Evolutionary conservation across 2,888 invertebrate genomes (phyloP).

Genomic region (Melanostoma mellinum): DNA sequence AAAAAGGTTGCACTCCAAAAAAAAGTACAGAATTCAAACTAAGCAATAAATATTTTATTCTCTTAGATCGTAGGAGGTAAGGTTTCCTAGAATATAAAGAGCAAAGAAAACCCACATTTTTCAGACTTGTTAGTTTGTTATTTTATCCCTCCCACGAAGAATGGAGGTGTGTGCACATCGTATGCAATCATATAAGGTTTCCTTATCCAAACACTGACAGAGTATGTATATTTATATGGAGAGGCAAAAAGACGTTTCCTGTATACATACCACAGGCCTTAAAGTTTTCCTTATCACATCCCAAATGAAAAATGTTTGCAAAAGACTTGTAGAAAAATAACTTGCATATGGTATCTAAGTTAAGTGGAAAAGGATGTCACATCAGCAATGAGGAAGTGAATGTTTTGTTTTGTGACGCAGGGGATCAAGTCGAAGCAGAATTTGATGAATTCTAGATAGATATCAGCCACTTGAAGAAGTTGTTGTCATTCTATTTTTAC

Average conservation of each 20-base stretch:
- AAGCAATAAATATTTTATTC: slow-evolving; percentile 30
- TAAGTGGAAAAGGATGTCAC: not conserved
- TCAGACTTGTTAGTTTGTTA: slow-evolving; percentile 5
- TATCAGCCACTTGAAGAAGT: too few relatives aligned
- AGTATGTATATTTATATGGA: not conserved
- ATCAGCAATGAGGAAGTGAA: not conserved
- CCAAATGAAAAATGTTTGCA: slow-evolving; percentile 14
- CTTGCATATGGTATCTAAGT: not conserved
- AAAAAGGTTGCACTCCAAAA: not conserved
- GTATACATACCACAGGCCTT: not conserved
- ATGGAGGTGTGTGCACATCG: not conserved
- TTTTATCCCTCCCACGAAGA: not conserved
- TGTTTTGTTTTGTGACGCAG: not conserved
- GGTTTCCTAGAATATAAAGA: not conserved
- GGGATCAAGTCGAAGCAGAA: not conserved
- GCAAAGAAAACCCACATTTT: slow-evolving; percentile 3
- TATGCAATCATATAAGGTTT: slow-evolving; percentile 6
- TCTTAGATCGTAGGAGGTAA: slow-evolving; percentile 4
- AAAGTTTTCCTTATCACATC: not conserved
- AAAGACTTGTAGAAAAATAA: slow-evolving; percentile 6
- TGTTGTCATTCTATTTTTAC: too few relatives aligned
- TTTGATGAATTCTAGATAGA: not conserved
- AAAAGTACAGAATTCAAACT: not conserved
- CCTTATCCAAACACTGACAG: not conserved
- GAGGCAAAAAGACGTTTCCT: not conserved